Conservation (phyloP, 2,888 invertebrate genomes). For the Tipula unca region DNA sequence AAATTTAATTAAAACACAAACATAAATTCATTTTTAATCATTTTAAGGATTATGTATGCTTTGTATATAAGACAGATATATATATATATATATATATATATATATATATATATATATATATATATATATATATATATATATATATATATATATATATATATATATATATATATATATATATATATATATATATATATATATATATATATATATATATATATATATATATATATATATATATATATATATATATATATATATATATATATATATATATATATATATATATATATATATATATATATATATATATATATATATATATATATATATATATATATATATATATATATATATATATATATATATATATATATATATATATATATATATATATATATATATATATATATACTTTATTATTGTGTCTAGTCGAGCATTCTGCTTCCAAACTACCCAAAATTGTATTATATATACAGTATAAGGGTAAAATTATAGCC, state of each 20-base stretch:
- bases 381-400: background rate
- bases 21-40: background rate
- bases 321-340: background rate
- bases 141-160: background rate
- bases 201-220: background rate
- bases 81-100: background rate
- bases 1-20: background rate
- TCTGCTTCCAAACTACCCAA: too few relatives aligned
- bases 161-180: background rate
- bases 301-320: background rate
- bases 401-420: background rate
- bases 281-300: background rate
- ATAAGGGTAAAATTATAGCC: too few relatives aligned
- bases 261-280: background rate
- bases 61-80: background rate
- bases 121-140: background rate
- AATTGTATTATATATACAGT: too few relatives aligned
- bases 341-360: background rate
- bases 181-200: background rate
- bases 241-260: background rate
- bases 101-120: background rate
- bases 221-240: background rate
- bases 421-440: too few relatives aligned
- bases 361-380: background rate
- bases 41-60: background rate